A percentile compares a stretch with the other conserved stretches of the same genome.
Conservation (phyloP, 30 jellyfish, hydroid and myxozoan genomes). For the Nemopilema nomurai region DNA sequence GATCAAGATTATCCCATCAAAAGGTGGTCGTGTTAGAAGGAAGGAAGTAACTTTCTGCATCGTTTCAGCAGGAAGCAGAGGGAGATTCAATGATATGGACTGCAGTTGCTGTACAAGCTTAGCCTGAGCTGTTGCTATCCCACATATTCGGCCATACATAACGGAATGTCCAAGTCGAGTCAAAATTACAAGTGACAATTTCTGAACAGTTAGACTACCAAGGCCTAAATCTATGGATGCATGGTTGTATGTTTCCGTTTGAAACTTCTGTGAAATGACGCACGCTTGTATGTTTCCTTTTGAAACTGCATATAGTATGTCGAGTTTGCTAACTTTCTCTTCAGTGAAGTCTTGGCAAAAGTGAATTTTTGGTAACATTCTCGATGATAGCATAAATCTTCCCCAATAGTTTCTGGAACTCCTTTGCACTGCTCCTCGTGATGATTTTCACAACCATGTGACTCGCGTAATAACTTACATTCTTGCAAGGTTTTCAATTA, state of each 20-base stretch:
- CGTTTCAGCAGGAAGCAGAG: constrained; percentile 19
- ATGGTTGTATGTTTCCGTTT: constrained; percentile 39
- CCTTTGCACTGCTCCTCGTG: constrained; percentile 20
- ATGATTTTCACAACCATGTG: constrained; percentile 11
- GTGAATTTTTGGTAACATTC: background rate
- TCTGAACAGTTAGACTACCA: constrained; percentile 29
- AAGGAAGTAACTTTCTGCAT: background rate
- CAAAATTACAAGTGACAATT: constrained; percentile 13
- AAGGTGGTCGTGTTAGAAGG: background rate
- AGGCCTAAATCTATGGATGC: constrained; percentile 12
- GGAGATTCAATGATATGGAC: background rate
- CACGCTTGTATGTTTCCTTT: too few species aligned
- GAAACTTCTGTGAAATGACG: too few species aligned
- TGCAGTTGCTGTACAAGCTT: constrained; percentile 20
- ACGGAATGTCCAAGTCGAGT: constrained; percentile 31
- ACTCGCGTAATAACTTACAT: constrained; percentile 21
- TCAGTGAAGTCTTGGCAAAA: background rate
- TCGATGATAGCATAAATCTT: background rate
- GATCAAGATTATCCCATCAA: background rate
- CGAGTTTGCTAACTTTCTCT: background rate
- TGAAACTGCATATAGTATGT: constrained; percentile 34
- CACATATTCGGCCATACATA: constrained; percentile 22
- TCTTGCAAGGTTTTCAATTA: constrained; percentile 21
- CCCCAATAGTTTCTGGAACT: constrained; percentile 11
- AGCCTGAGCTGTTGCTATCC: constrained; percentile 59